These are phyloP conservation scores for Nemopilema nomurai DNA, from an alignment of 30 jellyfish, hydroid and myxozoan species.

Conservation along the genomic window DNA sequence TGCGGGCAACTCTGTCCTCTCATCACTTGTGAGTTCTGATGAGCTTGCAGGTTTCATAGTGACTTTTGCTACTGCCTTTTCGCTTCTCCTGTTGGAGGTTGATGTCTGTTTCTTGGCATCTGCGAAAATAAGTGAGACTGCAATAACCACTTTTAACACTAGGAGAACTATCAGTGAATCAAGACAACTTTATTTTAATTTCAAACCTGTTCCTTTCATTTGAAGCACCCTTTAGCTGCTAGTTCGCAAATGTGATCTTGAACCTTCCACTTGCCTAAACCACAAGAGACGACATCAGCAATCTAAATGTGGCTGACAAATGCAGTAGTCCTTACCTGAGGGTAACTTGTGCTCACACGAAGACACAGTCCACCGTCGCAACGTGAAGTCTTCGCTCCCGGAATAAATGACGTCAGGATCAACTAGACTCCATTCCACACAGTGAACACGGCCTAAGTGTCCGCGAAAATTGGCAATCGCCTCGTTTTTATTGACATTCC, in stretches of 20 bases:
- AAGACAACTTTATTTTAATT: too few relatives aligned
- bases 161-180: too few relatives aligned
- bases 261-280: background rate
- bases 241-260: too few relatives aligned
- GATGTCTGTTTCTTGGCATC: background rate
- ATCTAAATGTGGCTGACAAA: background rate
- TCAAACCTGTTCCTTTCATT: too few relatives aligned
- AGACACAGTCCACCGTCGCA: slow-evolving; percentile 77
- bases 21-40: background rate
- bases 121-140: too few relatives aligned
- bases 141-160: too few relatives aligned
- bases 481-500: slow-evolving; percentile 80
- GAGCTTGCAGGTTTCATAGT: background rate
- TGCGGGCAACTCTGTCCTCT: background rate
- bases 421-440: slow-evolving; percentile 80
- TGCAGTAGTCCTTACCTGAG: slow-evolving; percentile 46
- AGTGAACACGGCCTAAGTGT: slow-evolving; percentile 82
- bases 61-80: background rate
- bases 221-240: too few relatives aligned
- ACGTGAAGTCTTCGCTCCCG: slow-evolving; percentile 92
- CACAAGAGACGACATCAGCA: background rate
- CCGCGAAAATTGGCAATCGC: slow-evolving; percentile 77
- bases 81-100: background rate
- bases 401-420: slow-evolving; percentile 72
- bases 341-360: slow-evolving; percentile 53